These are phyloP conservation scores for Drosophila rubida DNA, from an alignment of 2,888 invertebrate genomes.

Conservation along the genomic window DNA sequence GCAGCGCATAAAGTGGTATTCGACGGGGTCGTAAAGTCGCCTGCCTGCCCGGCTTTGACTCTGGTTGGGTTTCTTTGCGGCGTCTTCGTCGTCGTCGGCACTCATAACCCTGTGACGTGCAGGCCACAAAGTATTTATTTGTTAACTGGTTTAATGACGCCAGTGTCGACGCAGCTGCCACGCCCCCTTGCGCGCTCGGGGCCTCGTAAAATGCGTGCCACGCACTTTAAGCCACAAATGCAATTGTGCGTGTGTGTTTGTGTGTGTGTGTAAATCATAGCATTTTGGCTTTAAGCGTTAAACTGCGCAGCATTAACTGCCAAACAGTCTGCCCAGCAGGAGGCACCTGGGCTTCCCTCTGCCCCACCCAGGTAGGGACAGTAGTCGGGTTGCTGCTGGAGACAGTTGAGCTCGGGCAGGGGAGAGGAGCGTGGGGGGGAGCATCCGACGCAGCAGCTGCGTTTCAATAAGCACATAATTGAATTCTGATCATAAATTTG, in stretches of 20 bases:
- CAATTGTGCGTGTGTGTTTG: slow-evolving; percentile 54
- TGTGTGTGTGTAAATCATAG: slow-evolving; percentile 68
- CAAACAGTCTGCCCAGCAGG: slow-evolving; percentile 38
- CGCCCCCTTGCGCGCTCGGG: slow-evolving; percentile 18
- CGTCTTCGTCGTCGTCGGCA: neutral
- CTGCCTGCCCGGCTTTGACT: slow-evolving; percentile 30
- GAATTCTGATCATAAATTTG: slow-evolving; percentile 81
- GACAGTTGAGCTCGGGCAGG: neutral
- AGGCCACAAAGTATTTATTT: slow-evolving; percentile 73
- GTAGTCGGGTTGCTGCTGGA: neutral
- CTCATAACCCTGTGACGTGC: slow-evolving; percentile 29
- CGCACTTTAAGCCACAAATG: slow-evolving; percentile 73
- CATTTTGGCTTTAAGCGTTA: slow-evolving; percentile 80
- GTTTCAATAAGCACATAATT: slow-evolving; percentile 82
- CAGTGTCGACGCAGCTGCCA: slow-evolving; percentile 49
- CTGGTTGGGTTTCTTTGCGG: neutral
- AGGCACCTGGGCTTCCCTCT: slow-evolving; percentile 4
- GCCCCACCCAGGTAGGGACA: slow-evolving; percentile 55
- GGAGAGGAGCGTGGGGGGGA: neutral
- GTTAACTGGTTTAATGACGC: slow-evolving; percentile 80
- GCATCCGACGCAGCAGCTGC: slow-evolving; percentile 65
- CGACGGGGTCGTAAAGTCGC: slow-evolving; percentile 53
- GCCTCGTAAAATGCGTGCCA: slow-evolving; percentile 67
- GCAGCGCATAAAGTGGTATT: slow-evolving; percentile 38
- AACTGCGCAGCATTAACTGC: slow-evolving; percentile 76